Conservation (phyloP, 2,113 vertebrate genomes). For the Mustela lutreola region DNA sequence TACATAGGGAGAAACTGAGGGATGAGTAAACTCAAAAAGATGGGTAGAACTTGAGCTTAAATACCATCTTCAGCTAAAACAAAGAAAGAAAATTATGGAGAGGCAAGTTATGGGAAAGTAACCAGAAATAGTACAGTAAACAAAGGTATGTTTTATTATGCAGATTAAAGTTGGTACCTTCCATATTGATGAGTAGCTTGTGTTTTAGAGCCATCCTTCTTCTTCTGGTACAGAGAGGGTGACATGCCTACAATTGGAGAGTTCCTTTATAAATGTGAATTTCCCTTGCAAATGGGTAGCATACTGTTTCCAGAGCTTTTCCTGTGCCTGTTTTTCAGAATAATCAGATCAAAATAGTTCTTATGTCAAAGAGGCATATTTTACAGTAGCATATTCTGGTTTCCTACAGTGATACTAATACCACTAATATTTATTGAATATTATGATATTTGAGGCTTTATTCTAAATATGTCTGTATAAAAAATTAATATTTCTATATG, state of each 20-base stretch:
- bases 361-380: background rate
- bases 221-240: background rate
- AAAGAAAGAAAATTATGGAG: background rate
- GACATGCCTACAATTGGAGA: background rate
- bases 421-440: background rate
- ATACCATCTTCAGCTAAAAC: background rate
- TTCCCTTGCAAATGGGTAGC: background rate
- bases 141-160: background rate
- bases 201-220: background rate
- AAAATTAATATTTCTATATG: background rate
- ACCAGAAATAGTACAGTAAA: background rate
- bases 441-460: background rate
- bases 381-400: background rate
- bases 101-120: background rate
- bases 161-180: background rate
- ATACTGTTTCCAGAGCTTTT: background rate
- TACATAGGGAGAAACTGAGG: background rate
- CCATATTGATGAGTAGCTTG: background rate
- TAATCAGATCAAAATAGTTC: background rate
- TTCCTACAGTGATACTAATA: background rate
- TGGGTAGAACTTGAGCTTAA: background rate
- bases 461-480: background rate
- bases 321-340: constrained; percentile 3
- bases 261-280: constrained; percentile 15
- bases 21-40: background rate